Base-by-base conservation (phyloP, 2,113 vertebrate species). In the Oncorhynchus tshawytscha region DNA sequence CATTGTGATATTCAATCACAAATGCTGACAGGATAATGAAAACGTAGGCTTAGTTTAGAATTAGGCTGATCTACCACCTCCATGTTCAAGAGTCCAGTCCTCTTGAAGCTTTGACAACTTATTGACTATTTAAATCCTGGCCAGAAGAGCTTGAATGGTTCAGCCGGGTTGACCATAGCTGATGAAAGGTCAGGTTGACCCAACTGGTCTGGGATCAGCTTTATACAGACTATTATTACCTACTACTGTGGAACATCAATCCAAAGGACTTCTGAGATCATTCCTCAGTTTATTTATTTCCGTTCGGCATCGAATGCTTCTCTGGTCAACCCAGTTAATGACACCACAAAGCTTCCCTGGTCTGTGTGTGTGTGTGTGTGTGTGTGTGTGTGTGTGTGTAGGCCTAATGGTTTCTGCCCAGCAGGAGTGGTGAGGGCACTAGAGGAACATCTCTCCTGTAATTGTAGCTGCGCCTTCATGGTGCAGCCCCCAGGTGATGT, bases 371-470 rank as follows among this genome's bases (percentile, higher is more conserved):
- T 54, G 15, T 57, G 51, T 57, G 87, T 84, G 85, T 85, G 39
- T 80, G 75, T 57, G 2, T 57, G 15, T 5, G 15, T 57, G 54
- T 6, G 25, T 66, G 13, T 16, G 22, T 48, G 77, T 73, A 74
- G 74, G 81, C 74, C 70, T 57, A 78, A 77, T 72, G 1, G 2
- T 69, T 84, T 84, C 73, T 80, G 71, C 76, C 22, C 45, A 78
- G 54, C 49, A 51, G 49, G 77, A 86, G 48, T 80, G 75, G 88
- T 84, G 85, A 78, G 75, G 76, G 24, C 75, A 81, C 82, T 79
- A 75, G 54, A 16, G 65, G 22, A 76, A 68, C 29, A 24, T 79
- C 77, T 72, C 72, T 76, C 75, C 31, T 5, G 65, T 85, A 79
- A 86, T 81, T 4, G 8, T 74, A 4, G 16, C 5, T 4, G 51